Percentiles rank a stretch among this genome's conserved stretches.
phyloP scores from a whole-genome alignment of 2,113 vertebrate genomes.

The Brienomyrus brachyistius region DNA sequence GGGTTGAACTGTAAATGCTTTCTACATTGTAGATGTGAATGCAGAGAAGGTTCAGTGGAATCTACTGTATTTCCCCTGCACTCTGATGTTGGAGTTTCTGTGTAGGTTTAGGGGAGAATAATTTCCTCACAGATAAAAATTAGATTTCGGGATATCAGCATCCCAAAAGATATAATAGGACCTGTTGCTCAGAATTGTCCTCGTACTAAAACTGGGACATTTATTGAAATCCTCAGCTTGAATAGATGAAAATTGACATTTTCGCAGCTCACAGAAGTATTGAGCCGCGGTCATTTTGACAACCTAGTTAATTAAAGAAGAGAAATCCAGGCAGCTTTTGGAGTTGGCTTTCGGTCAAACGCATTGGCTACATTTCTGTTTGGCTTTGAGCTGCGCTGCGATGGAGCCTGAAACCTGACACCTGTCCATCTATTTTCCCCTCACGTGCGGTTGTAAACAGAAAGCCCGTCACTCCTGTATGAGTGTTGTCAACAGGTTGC shows the following conservation, averaged over 20 bases:
- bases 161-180: background rate
- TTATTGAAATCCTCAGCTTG: background rate
- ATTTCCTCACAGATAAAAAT: background rate
- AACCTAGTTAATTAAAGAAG: background rate
- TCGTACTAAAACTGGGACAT: background rate
- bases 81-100: background rate
- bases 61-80: background rate
- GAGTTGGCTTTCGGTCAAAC: background rate
- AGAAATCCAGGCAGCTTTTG: background rate
- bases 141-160: background rate
- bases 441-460: background rate
- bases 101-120: background rate
- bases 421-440: background rate
- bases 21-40: background rate
- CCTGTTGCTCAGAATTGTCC: background rate
- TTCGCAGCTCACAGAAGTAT: background rate
- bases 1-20: background rate
- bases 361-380: background rate
- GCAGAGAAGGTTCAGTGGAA: background rate
- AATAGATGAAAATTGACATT: background rate
- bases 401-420: background rate
- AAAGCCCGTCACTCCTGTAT: background rate
- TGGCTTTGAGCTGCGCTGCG: background rate
- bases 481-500: background rate
- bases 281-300: background rate